phyloP scores from a whole-genome alignment of 2,797 vertebrate genomes.

The Meriones psammophilus region DNA sequence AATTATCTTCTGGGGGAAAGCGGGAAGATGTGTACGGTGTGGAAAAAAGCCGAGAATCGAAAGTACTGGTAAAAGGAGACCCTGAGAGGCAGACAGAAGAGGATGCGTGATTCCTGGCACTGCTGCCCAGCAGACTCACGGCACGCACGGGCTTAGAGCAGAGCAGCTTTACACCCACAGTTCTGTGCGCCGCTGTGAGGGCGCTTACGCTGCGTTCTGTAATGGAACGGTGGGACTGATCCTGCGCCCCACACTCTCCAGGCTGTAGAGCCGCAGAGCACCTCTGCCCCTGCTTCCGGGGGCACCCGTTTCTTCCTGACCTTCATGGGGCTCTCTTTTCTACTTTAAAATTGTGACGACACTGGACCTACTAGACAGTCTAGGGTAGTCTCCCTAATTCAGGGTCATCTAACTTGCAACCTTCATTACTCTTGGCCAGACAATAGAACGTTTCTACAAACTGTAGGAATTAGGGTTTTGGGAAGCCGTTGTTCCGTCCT shows the following conservation, averaged over 20 bases:
- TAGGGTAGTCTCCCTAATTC: background rate
- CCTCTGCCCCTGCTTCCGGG: background rate
- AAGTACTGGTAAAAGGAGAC: background rate
- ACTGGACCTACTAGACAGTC: background rate
- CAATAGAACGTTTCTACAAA: background rate
- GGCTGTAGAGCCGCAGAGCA: background rate
- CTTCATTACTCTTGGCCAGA: conserved; percentile 1
- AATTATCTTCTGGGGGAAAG: background rate
- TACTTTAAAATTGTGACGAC: background rate
- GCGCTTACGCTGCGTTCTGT: background rate
- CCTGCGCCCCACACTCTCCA: too few relatives aligned
- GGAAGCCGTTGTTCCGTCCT: background rate
- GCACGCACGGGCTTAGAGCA: background rate
- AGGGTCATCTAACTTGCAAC: background rate
- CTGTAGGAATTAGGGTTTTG: background rate
- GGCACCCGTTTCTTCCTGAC: background rate
- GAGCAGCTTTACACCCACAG: background rate
- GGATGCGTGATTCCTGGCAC: background rate
- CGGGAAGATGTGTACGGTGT: background rate
- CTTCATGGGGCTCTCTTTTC: background rate
- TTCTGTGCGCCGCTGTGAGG: background rate
- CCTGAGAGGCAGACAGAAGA: background rate
- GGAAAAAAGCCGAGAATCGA: background rate
- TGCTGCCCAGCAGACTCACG: too few relatives aligned
- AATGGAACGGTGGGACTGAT: background rate